Evolutionary conservation across 2,888 invertebrate genomes (phyloP), one percentile per base, ranked within the genome.

Genomic region (Hemaris fuciformis): DNA sequence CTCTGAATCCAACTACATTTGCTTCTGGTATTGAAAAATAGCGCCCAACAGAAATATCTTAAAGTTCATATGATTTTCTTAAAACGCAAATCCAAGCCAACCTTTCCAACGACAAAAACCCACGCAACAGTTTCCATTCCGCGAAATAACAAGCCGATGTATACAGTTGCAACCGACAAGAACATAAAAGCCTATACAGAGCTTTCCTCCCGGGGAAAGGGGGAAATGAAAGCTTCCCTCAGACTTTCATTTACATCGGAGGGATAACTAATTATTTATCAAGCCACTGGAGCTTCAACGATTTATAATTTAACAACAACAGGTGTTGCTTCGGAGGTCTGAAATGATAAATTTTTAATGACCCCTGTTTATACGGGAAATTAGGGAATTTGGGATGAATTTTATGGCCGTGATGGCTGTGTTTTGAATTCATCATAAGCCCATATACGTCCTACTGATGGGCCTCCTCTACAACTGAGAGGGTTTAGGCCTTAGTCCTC

Each of bases 181-280:
- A 60, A 18, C 27, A 45, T 63, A 41, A 53, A 45, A 57, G 38
- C 38, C 38, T 38, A 48, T 42, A 38, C 34, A 22, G 34, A 31
- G 61, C 62, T 62, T 64, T 61, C 64, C 62, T 64, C 59, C 57
- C 63, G 63, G 56, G 66, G 69, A 68, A 75, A 74, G 74, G 69
- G 75, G 38, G 66, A 75, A 77, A 77, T 71, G 68, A 70, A 73
- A 66, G 64, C 63, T 61, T 64, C 68, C 68, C 64, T 60, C 68
- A 64, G 68, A 61, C 61, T 66, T 61, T 62, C 66, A 68, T 72
- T 72, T 76, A 70, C 65, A 63, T 66, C 63, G 59, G 64, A 70
- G 66, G 72, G 66, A 64, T 65, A 64, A 64, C 68, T 73, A 70
- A 72, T 73, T 79, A 77, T 75, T 76, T 72, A 68, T 68, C 63